These are phyloP conservation scores for Vanessa tameamea DNA, from an alignment of 1,140 invertebrate species.

Conservation along the genomic window DNA sequence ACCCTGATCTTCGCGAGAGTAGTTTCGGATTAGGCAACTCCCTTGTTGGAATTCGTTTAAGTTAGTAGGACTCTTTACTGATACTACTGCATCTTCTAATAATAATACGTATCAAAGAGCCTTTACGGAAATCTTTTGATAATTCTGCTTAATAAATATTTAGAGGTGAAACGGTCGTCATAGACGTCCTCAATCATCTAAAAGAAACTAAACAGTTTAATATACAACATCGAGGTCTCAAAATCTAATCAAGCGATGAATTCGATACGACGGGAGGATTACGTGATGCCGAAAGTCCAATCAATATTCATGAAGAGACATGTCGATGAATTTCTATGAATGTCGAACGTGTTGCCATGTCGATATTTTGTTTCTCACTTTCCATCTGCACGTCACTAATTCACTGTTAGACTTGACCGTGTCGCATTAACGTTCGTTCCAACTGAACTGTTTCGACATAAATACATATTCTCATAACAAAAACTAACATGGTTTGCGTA, in stretches of 20 bases:
- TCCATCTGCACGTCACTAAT: slow-evolving; percentile 37
- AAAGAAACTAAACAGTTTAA: slow-evolving; percentile 11
- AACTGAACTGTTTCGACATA: neutral
- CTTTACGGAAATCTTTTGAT: no score
- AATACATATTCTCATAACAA: neutral
- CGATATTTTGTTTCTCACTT: slow-evolving; percentile 41
- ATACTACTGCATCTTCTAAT: slow-evolving; percentile 7
- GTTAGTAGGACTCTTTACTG: slow-evolving; percentile 9
- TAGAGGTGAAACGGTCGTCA: neutral
- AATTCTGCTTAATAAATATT: neutral
- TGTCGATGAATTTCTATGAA: slow-evolving; percentile 63
- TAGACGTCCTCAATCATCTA: neutral
- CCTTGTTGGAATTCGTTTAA: slow-evolving; percentile 49
- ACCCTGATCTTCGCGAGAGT: slow-evolving; percentile 61
- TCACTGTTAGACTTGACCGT: neutral
- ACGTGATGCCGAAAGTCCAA: slow-evolving; percentile 62
- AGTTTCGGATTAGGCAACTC: slow-evolving; percentile 63
- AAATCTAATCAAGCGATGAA: slow-evolving; percentile 50
- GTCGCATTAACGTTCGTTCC: neutral
- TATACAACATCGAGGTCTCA: slow-evolving; percentile 16
- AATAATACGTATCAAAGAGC: neutral
- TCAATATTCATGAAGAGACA: slow-evolving; percentile 67
- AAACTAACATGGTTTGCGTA: no score
- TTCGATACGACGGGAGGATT: slow-evolving; percentile 49
- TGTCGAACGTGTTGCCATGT: slow-evolving; percentile 44